A percentile compares a stretch with the other conserved stretches of the same genome.
Conservation (phyloP, 2,888 invertebrate species). For the Odontothrips loti region DNA sequence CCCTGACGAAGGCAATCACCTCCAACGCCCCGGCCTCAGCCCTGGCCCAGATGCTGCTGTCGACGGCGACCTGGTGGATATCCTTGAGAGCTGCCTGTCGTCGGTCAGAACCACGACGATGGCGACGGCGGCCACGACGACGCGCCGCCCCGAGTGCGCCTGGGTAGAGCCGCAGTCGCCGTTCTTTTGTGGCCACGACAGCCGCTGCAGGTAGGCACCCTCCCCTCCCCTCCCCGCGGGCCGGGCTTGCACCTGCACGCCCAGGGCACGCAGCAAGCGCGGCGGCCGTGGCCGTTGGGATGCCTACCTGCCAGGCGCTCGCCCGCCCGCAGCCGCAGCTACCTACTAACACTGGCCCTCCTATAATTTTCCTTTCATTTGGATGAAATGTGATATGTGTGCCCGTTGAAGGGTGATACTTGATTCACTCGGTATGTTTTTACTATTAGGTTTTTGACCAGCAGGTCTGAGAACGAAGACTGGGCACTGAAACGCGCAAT, state of each 20-base stretch:
- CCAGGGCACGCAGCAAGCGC: neutral
- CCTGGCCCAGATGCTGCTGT: neutral
- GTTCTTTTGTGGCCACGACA: constrained; percentile 61
- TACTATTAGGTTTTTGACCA: neutral
- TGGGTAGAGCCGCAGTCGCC: constrained; percentile 53
- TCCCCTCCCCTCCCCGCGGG: too few relatives aligned
- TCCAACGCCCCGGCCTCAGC: neutral
- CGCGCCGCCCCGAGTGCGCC: constrained; percentile 47
- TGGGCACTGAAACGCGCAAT: constrained; percentile 56
- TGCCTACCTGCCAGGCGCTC: neutral
- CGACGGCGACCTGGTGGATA: neutral
- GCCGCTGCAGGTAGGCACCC: constrained; percentile 54
- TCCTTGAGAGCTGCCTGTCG: constrained; percentile 46
- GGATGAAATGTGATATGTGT: too few relatives aligned
- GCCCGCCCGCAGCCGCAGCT: neutral
- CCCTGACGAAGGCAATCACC: neutral
- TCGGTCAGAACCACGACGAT: constrained; percentile 7
- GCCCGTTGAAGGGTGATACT: too few relatives aligned
- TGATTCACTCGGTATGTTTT: too few relatives aligned
- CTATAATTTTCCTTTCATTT: too few relatives aligned
- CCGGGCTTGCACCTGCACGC: too few relatives aligned
- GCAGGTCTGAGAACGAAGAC: constrained; percentile 47
- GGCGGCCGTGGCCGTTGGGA: neutral
- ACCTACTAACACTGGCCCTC: too few relatives aligned
- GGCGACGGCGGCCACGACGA: neutral